Evolutionary conservation across 1,140 invertebrate genomes (phyloP).

Genomic region (Hetaerina americana): DNA sequence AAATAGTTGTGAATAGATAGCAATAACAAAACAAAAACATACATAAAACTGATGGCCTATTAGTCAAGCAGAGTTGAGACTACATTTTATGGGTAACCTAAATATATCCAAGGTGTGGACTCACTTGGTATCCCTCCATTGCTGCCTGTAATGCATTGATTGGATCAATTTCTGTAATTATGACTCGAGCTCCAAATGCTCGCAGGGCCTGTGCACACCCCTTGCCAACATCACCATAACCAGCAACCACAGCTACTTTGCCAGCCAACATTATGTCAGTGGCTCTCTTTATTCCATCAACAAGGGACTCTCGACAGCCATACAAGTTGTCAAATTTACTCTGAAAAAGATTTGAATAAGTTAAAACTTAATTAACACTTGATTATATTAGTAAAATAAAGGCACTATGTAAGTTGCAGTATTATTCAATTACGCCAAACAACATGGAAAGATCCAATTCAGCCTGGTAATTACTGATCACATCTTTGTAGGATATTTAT

Average conservation of each 20-base stretch:
- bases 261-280: slow-evolving; percentile 98
- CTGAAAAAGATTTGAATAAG: slow-evolving; percentile 36
- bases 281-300: slow-evolving; percentile 97
- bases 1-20: no score
- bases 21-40: no score
- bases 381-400: no score
- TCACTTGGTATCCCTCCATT: slow-evolving; percentile 90
- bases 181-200: slow-evolving; percentile 89
- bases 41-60: no score
- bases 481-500: no score
- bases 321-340: slow-evolving; percentile 99
- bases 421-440: no score
- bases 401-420: no score
- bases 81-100: no score
- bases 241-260: slow-evolving; percentile 94
- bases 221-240: slow-evolving; percentile 99
- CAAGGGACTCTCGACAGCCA: slow-evolving; percentile 93
- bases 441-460: no score
- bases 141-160: slow-evolving; percentile 96
- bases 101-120: slow-evolving; percentile 2
- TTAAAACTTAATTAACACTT: no score
- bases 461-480: no score
- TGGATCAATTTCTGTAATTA: slow-evolving; percentile 97
- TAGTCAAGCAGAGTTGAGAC: no score
- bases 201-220: slow-evolving; percentile 92